Evolutionary conservation across 2,888 invertebrate species (phyloP).

Genomic region (Phengaris arion): DNA sequence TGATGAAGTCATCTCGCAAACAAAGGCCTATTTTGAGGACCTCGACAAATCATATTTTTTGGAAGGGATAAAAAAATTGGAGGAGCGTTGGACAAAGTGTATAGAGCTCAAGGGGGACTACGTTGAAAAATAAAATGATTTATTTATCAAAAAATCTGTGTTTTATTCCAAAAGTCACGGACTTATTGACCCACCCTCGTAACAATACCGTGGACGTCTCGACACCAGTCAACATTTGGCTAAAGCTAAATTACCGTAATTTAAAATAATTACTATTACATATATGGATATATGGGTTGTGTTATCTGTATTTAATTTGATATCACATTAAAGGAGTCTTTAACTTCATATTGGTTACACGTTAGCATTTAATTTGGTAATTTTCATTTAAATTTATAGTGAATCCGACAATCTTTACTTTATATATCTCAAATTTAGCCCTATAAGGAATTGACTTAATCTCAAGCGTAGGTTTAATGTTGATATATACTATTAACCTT

Average conservation of each 20-base stretch:
- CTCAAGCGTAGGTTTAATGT: conserved; percentile 20
- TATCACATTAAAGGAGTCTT: conserved; percentile 13
- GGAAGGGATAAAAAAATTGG: too few relatives aligned
- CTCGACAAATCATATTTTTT: too few relatives aligned
- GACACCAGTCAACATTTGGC: not conserved
- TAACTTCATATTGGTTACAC: conserved; percentile 12
- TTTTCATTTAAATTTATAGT: conserved; percentile 22
- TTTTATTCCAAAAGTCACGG: too few relatives aligned
- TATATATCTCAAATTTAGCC: conserved; percentile 10
- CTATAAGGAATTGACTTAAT: conserved; percentile 5
- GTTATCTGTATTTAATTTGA: conserved; percentile 19
- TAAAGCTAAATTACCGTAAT: not conserved
- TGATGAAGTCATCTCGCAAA: too few relatives aligned
- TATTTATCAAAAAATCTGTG: too few relatives aligned
- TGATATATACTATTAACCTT: conserved; percentile 12
- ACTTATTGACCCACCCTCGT: too few relatives aligned
- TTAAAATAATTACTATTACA: not conserved
- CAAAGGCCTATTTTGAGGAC: too few relatives aligned
- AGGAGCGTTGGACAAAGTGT: too few relatives aligned
- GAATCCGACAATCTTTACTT: conserved; percentile 8
- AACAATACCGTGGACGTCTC: not conserved
- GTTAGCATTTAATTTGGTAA: conserved; percentile 7
- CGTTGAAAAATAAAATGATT: too few relatives aligned
- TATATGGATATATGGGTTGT: not conserved
- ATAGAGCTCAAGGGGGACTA: too few relatives aligned